Conservation (phyloP, 2,113 vertebrate species). For the Marmota flaviventris region DNA sequence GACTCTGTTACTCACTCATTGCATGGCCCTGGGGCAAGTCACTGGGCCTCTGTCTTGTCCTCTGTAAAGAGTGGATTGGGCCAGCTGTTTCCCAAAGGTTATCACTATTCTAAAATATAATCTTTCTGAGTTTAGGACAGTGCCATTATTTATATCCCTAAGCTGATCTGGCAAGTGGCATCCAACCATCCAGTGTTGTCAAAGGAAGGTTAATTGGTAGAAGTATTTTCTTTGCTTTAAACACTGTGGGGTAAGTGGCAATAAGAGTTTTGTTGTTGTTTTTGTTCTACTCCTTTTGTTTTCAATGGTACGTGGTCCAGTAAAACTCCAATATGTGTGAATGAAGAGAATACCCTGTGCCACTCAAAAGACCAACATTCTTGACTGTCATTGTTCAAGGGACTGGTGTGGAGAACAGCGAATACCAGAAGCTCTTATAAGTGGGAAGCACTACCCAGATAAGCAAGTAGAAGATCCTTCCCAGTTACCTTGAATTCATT, state of each 20-base stretch:
- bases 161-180: background rate
- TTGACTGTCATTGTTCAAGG: background rate
- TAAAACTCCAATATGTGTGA: conserved; percentile 11
- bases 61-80: background rate
- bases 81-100: background rate
- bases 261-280: background rate
- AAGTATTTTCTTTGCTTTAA: conserved; percentile 42
- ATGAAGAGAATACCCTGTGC: background rate
- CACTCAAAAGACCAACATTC: background rate
- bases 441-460: background rate
- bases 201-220: background rate
- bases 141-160: conserved; percentile 8
- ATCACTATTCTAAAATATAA: conserved; percentile 6
- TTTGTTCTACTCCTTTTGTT: conserved; percentile 55
- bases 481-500: background rate
- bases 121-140: background rate
- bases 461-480: background rate
- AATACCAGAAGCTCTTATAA: background rate
- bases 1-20: background rate
- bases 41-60: background rate
- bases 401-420: background rate
- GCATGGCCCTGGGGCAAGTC: background rate
- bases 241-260: background rate
- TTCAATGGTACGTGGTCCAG: background rate
- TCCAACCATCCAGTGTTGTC: background rate